Conservation (phyloP, 2,113 vertebrate species). For the Elanoides forficatus region DNA sequence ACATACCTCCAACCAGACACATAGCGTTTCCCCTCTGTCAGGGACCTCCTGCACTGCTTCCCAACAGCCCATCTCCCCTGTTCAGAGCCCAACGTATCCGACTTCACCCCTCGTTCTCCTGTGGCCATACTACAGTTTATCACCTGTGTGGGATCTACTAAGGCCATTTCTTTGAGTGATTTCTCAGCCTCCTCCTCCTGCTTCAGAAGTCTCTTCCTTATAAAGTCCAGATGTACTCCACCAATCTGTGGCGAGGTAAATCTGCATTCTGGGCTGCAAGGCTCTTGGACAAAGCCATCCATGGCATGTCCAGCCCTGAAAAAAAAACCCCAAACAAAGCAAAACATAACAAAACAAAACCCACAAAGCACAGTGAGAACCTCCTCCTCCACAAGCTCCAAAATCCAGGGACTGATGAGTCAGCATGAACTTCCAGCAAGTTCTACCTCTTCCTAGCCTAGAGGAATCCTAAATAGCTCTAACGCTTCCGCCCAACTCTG, state of each 20-base stretch:
- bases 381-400: background rate
- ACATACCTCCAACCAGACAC: background rate
- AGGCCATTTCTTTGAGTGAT: background rate
- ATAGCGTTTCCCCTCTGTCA: background rate
- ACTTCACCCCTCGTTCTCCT: background rate
- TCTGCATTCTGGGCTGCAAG: accelerated
- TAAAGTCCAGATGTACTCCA: background rate
- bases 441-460: slow-evolving; percentile 43
- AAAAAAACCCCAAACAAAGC: background rate
- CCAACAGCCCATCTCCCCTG: background rate
- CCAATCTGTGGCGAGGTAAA: background rate
- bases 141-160: background rate
- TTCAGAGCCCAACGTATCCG: accelerated
- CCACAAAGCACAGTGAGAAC: slow-evolving; percentile 26
- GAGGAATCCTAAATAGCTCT: background rate
- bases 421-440: slow-evolving; percentile 10
- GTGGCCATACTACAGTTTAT: background rate
- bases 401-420: slow-evolving; percentile 2
- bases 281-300: background rate
- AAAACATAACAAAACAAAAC: background rate
- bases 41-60: background rate
- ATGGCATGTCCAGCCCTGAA: slow-evolving; percentile 13
- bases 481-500: background rate
- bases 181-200: background rate
- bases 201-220: background rate